Evolutionary conservation across 2,888 invertebrate species (phyloP).

Genomic region (Brenthis ino): DNA sequence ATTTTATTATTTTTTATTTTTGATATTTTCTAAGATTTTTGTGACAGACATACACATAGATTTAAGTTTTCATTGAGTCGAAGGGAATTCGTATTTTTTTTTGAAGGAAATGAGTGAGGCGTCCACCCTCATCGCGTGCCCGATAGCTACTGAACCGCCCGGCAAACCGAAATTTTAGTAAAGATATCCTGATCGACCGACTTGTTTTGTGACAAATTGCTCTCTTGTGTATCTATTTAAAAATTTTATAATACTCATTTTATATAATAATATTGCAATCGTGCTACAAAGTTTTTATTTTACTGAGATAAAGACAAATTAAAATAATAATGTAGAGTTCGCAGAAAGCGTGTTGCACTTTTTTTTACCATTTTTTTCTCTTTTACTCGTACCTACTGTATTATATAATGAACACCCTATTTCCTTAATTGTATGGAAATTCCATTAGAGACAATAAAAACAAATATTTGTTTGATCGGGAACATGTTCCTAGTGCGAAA

Average conservation of each 20-base stretch:
- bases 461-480: no score
- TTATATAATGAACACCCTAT: no score
- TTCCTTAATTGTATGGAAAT: no score
- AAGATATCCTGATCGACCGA: constrained; percentile 44
- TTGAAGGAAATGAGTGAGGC: constrained; percentile 36
- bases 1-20: constrained; percentile 6
- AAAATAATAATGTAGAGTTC: no score
- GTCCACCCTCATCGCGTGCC: constrained; percentile 45
- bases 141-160: constrained; percentile 47
- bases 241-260: background rate
- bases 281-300: no score
- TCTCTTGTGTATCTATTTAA: constrained; percentile 1
- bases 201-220: constrained; percentile 24
- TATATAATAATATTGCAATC: no score
- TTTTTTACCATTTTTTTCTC: no score
- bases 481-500: no score
- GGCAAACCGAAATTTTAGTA: constrained; percentile 46
- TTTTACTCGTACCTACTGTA: no score
- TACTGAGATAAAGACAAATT: no score
- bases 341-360: no score
- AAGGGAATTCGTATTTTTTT: constrained; percentile 4
- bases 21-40: constrained; percentile 2
- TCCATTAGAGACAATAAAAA: no score
- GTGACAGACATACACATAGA: constrained; percentile 15
- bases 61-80: constrained; percentile 23